Percentiles rank a stretch among this genome's conserved stretches.
These are phyloP conservation scores for Amphiprion percula DNA, from an alignment of 2,113 vertebrate genomes.

Conservation along the genomic window DNA sequence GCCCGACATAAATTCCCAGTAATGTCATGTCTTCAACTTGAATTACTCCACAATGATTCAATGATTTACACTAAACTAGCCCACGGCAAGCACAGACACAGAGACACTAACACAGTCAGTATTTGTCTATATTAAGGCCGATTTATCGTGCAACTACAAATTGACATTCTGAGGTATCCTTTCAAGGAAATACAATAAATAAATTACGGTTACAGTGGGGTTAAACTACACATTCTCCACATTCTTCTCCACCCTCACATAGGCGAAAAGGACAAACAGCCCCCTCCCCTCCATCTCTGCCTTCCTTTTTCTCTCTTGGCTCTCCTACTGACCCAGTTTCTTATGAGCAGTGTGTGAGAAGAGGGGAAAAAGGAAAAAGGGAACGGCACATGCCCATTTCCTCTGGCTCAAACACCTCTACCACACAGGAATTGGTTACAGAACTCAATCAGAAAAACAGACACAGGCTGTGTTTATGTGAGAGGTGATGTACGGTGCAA, in stretches of 20 bases:
- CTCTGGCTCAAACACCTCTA: constrained; percentile 66
- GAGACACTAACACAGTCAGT: constrained; percentile 42
- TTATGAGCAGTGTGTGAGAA: constrained; percentile 57
- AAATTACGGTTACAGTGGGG: constrained; percentile 44
- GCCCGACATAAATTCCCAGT: constrained; percentile 14
- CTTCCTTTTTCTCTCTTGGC: constrained; percentile 20
- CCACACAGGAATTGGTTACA: constrained; percentile 53
- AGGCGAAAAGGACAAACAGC: constrained; percentile 56
- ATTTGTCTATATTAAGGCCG: constrained; percentile 66
- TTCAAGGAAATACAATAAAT: constrained; percentile 60
- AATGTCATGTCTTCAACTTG: constrained; percentile 26
- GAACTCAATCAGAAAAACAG: constrained; percentile 40
- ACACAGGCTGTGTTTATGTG: neutral
- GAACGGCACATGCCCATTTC: constrained; percentile 71
- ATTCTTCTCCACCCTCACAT: constrained; percentile 64
- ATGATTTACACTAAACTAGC: constrained; percentile 42
- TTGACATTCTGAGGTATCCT: constrained; percentile 42
- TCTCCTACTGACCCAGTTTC: constrained; percentile 80
- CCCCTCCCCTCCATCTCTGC: constrained; percentile 1
- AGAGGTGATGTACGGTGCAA: neutral
- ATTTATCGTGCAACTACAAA: constrained; percentile 38
- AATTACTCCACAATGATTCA: constrained; percentile 32
- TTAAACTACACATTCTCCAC: constrained; percentile 65
- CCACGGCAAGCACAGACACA: constrained; percentile 34
- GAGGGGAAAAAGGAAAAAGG: constrained; percentile 54